A percentile compares a stretch with the other conserved stretches of the same genome.
Evolutionary conservation across 2,797 vertebrate genomes (phyloP).

Genomic region (Oreortyx pictus): DNA sequence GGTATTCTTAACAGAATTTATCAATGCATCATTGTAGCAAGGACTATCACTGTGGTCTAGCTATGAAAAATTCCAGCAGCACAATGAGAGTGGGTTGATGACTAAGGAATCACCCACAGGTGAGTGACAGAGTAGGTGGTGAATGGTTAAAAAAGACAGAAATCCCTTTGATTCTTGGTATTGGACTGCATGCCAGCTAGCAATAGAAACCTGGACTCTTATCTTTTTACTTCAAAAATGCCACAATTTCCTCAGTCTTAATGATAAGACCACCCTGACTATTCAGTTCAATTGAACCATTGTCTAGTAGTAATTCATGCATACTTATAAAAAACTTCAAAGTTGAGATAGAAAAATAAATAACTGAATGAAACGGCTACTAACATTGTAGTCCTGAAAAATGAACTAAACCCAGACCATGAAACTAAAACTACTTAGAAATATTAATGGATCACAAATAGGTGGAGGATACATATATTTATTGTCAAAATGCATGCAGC

Average conservation of each 20-base stretch:
- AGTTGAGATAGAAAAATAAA: neutral
- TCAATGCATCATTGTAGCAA: neutral
- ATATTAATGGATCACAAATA: neutral
- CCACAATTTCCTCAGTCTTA: neutral
- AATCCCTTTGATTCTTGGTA: neutral
- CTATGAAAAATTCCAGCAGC: neutral
- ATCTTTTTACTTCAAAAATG: neutral
- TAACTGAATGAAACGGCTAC: neutral
- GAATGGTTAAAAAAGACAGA: neutral
- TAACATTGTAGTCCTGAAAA: neutral
- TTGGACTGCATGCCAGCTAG: neutral
- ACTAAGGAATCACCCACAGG: accelerated
- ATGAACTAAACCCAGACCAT: neutral
- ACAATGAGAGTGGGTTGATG: accelerated
- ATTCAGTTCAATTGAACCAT: neutral
- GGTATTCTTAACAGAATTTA: neutral
- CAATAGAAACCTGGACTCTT: neutral
- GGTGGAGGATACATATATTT: neutral
- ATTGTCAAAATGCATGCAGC: neutral
- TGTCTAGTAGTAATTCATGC: neutral
- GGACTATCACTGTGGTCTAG: neutral
- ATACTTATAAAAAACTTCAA: neutral
- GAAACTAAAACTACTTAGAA: neutral
- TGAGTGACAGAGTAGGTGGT: neutral
- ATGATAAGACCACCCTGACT: neutral